Base-by-base conservation (phyloP, 2,113 vertebrate species). In the Cariama cristata region DNA sequence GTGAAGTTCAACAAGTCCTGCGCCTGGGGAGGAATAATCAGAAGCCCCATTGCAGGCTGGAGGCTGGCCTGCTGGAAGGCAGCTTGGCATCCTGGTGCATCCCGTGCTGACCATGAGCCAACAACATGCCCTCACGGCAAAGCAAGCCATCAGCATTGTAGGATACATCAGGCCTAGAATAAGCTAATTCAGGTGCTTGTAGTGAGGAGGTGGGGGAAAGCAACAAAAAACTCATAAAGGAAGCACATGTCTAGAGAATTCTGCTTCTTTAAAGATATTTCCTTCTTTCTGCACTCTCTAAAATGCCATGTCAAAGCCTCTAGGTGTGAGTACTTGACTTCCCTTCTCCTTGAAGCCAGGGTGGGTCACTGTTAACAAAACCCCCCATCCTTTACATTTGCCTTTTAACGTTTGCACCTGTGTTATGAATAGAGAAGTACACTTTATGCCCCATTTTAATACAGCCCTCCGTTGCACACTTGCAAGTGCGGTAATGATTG, bases 131-230 rank as follows among this genome's bases (percentile, higher is more conserved):
- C 23, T 58, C 22, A 47, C 27, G 26, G 30, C 17, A 86, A 62
- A 58, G 16, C 8, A 47, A 71, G 6, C 23, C 1, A 3, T 45
- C 42, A 52, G 4, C 12, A 12, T n/a, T 40, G 3, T 4, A 2
- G 13, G 42, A 38, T 38, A 11, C 47, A 60, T 66, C 9, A 75
- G 14, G 6, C 38, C 40, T 73, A 56, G 30, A 62, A 47, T 35
- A 80, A 69, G 5, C 3, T 50, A 63, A 44, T 47, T 85, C 20
- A 63, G 24, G 19, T 26, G 6, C 12, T 76, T 62, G 9, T 38
- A 47, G 15, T 33, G 9, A 4, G 8, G 5, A 47, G 11, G 4
- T 7, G 3, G 9, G 18, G 14, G 27, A 50, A 74, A 87, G 23
- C 20, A 82, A 45, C 4, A 71, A 49, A 87, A 84, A 24, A 11